Conservation (phyloP, 2,888 invertebrate genomes). For the Yponomeuta evonymella region DNA sequence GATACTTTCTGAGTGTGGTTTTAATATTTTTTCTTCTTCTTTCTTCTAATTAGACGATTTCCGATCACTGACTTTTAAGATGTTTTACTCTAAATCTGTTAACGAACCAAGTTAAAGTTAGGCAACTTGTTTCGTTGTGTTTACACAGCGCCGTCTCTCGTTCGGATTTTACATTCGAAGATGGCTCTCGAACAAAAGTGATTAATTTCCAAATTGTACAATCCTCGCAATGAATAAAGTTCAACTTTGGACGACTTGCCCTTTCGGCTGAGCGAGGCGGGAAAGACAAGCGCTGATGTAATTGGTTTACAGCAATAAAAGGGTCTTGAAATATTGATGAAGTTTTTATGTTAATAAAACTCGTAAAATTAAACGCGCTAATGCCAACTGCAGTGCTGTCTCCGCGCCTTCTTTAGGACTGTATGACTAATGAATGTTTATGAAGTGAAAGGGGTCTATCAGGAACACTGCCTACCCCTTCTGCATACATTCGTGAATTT, state of each 20-base stretch:
- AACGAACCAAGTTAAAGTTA: slow-evolving; percentile 8
- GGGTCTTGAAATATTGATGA: background rate
- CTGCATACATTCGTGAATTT: too few relatives aligned
- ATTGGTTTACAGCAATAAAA: background rate
- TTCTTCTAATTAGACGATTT: background rate
- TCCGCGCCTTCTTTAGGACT: too few relatives aligned
- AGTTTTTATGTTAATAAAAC: background rate
- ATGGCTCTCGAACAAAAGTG: slow-evolving; percentile 8
- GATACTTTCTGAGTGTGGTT: too few relatives aligned
- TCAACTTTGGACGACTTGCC: background rate
- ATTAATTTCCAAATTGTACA: slow-evolving; percentile 3
- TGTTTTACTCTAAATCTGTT: background rate
- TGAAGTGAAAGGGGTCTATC: too few relatives aligned
- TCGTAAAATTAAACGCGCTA: too few relatives aligned
- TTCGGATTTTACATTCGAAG: slow-evolving; percentile 7
- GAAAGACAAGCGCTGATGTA: background rate
- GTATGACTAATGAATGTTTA: too few relatives aligned
- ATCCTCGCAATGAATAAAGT: slow-evolving; percentile 4
- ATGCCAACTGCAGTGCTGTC: too few relatives aligned
- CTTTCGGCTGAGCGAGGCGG: background rate
- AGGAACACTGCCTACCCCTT: too few relatives aligned
- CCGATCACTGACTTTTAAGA: background rate
- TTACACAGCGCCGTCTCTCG: slow-evolving; percentile 4
- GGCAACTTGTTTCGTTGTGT: slow-evolving; percentile 7
- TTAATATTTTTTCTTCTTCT: too few relatives aligned